Base-by-base conservation (phyloP, 2,888 invertebrate species). In the Diarsia rubi region DNA sequence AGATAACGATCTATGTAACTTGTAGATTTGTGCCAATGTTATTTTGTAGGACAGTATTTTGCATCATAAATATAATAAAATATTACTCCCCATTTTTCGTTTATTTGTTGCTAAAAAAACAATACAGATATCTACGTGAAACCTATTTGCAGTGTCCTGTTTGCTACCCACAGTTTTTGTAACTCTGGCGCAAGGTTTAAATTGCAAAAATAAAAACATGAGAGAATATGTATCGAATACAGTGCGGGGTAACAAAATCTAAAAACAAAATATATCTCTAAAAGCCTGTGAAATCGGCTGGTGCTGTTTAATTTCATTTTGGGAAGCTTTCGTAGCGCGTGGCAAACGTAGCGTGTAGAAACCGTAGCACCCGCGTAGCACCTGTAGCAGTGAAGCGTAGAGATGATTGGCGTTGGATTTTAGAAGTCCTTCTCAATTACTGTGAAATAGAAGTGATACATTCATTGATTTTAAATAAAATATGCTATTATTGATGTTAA, bases 181-280 rank as follows among this genome's bases (percentile, higher is more conserved):
- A n/a, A 27, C n/a, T 42, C 27, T 14, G n/a, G 27, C 14, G 21
- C 42, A 75, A 47, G 64, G 21, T 63, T 67, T 37, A 69, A 59
- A 68, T 59, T 68, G 12, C 59, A 24, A 70, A 68, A 68, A 59
- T 47, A 57, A 72, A 68, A 68, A 24, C 12, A 68, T 14, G 21
- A 24, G 16, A 24, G 64, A 67, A 60, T 49, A 49, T 62, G 54
- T 49, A 66, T 49, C 16, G 19, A 37, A 77, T 59, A 77, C 52
- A 68, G 82, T 60, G 59, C 42, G 14, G 19, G 27, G 47, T 72
- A 80, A 78, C 60, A 80, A 80, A 78, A 31, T 62, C 12, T 45
- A 57, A 78, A 83, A 72, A 77, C n/a, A 78, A 78, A 82, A 82
- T 67, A 71, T 27, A 49, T n/a, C 14, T 24, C 64, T 76, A 79